A percentile compares a stretch with the other conserved stretches of the same genome.
Evolutionary conservation across 2,113 vertebrate genomes (phyloP).

Genomic region (Mormyrus lacerda): DNA sequence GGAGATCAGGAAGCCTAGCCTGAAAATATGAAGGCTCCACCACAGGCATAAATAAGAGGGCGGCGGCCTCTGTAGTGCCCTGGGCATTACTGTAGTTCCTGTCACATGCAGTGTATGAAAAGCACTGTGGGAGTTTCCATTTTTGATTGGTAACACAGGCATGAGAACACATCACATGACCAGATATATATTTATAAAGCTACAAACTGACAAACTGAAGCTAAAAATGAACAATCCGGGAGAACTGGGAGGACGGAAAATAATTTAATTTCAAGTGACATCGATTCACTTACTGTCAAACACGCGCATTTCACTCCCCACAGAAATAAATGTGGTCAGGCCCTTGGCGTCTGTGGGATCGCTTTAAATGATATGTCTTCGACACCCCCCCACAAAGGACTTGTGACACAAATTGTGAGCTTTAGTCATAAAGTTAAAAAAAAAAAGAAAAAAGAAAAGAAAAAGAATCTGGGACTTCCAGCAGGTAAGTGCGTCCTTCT

Average conservation of each 20-base stretch:
- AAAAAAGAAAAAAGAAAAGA: neutral
- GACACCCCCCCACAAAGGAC: conserved; percentile 1
- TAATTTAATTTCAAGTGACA: neutral
- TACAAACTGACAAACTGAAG: neutral
- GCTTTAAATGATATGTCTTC: neutral
- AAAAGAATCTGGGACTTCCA: neutral
- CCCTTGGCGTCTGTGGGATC: neutral
- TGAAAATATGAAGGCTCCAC: neutral
- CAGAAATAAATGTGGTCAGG: conserved; percentile 3
- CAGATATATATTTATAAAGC: neutral
- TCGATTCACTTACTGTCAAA: neutral
- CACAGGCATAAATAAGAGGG: neutral
- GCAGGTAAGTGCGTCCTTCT: neutral
- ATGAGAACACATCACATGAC: neutral
- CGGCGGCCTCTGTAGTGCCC: neutral
- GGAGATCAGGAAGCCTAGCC: neutral
- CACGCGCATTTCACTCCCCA: neutral
- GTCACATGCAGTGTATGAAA: neutral
- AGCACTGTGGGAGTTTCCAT: neutral
- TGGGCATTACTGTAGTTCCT: neutral
- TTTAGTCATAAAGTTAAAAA: conserved; percentile 14
- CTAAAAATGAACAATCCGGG: neutral
- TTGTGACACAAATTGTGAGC: conserved; percentile 12
- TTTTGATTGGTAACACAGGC: neutral
- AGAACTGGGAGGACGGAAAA: neutral